Evolutionary conservation across 2,797 vertebrate genomes (phyloP).

Genomic region (Leptoclinus maculatus): DNA sequence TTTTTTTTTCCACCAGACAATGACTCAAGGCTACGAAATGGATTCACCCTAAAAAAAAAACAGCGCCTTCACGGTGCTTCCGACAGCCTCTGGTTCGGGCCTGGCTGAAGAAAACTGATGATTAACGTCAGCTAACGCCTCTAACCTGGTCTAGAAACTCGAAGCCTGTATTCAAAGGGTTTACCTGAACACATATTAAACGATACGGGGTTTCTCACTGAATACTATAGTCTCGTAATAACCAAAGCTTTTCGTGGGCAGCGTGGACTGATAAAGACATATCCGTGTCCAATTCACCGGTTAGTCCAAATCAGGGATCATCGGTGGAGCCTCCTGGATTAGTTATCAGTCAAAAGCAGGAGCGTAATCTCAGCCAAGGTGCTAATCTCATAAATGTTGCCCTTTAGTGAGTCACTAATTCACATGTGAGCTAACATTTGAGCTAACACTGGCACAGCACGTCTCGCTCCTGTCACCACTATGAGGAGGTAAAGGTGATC

Average conservation of each 20-base stretch:
- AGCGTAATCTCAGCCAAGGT: conserved; percentile 53
- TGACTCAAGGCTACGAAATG: neutral
- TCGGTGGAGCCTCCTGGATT: conserved; percentile 42
- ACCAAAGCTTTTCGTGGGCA: neutral
- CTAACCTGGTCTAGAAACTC: neutral
- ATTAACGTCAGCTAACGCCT: conserved; percentile 13
- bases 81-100: conserved; percentile 60
- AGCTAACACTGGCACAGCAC: neutral
- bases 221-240: neutral
- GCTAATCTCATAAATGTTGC: conserved; percentile 66
- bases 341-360: conserved; percentile 42
- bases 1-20: neutral
- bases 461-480: conserved; percentile 13
- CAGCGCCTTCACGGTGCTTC: conserved; percentile 17
- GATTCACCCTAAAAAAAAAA: conserved; percentile 8
- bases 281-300: conserved; percentile 49
- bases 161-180: accelerated
- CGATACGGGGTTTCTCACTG: accelerated
- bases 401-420: conserved; percentile 6
- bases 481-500: neutral
- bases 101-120: conserved; percentile 51
- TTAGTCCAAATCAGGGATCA: conserved; percentile 63
- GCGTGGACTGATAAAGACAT: conserved; percentile 32
- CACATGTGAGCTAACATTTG: conserved; percentile 7
- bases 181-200: neutral